Evolutionary conservation across 2,888 invertebrate genomes (phyloP).

Genomic region (Euproctis similis): DNA sequence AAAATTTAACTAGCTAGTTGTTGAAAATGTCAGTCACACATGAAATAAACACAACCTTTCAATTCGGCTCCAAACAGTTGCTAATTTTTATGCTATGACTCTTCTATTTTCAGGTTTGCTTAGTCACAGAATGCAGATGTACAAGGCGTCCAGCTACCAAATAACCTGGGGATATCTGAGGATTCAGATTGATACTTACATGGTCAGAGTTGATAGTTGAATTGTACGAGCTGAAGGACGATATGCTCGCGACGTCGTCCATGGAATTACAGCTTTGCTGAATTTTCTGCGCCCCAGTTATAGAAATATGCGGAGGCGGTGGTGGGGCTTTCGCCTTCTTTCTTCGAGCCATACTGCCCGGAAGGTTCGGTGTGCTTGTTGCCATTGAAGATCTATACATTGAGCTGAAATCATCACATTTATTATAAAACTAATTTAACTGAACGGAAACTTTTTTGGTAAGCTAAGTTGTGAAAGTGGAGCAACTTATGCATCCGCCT

Average conservation of each 20-base stretch:
- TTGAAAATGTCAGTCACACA: no score
- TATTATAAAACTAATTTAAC: neutral
- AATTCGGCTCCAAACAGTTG: no score
- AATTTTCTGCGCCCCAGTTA: constrained; percentile 25
- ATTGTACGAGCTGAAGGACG: constrained; percentile 61
- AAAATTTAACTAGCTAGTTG: no score
- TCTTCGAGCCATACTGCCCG: constrained; percentile 60
- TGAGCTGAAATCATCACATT: constrained; percentile 38
- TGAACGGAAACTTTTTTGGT: no score
- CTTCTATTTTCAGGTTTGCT: no score
- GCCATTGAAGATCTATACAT: constrained; percentile 54
- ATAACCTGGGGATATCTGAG: no score
- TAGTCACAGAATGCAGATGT: no score
- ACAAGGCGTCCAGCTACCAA: no score
- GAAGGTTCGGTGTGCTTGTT: constrained; percentile 61
- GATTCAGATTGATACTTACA: constrained; percentile 25
- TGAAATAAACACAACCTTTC: no score
- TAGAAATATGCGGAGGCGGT: constrained; percentile 65
- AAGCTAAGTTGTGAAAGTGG: no score
- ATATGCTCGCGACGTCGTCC: constrained; percentile 65
- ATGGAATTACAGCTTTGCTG: constrained; percentile 44
- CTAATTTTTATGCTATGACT: no score
- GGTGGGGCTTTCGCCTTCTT: constrained; percentile 82
- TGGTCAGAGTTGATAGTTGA: constrained; percentile 59
- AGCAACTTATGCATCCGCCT: no score